These are phyloP conservation scores for Calypte anna DNA, from an alignment of 2,113 vertebrate species.

Conservation along the genomic window DNA sequence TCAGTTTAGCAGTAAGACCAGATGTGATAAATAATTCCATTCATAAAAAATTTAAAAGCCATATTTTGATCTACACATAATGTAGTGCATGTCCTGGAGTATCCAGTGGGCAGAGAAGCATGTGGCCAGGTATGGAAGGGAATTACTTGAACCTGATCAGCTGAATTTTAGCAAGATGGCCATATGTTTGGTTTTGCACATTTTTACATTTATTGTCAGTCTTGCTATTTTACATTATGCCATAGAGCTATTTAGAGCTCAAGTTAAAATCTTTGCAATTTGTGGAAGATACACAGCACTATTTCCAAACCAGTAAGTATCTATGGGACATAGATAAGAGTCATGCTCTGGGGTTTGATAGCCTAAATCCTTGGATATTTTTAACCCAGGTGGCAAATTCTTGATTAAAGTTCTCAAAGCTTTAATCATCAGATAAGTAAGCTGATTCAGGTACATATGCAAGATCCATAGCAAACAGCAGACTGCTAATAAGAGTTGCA, in stretches of 20 bases:
- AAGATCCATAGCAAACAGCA: not conserved
- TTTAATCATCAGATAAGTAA: not conserved
- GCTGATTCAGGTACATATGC: not conserved
- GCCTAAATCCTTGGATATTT: not conserved
- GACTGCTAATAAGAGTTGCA: not conserved
- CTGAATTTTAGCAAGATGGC: not conserved
- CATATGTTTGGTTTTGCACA: not conserved
- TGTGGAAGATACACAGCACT: not conserved
- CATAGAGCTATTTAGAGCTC: not conserved
- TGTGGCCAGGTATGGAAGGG: not conserved
- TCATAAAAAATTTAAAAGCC: not conserved
- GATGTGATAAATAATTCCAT: not conserved
- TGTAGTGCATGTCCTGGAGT: not conserved
- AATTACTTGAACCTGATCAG: not conserved
- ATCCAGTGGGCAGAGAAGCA: not conserved
- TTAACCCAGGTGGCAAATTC: not conserved
- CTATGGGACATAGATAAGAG: not conserved
- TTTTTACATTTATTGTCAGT: not conserved
- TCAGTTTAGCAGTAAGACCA: not conserved
- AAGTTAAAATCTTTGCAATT: not conserved
- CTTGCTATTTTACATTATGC: not conserved
- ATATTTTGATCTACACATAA: not conserved
- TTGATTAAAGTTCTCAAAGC: not conserved
- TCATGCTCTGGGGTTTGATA: not conserved
- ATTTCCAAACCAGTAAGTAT: not conserved